phyloP scores from a whole-genome alignment of 2,797 vertebrate genomes.

The Garrulus glandarius region DNA sequence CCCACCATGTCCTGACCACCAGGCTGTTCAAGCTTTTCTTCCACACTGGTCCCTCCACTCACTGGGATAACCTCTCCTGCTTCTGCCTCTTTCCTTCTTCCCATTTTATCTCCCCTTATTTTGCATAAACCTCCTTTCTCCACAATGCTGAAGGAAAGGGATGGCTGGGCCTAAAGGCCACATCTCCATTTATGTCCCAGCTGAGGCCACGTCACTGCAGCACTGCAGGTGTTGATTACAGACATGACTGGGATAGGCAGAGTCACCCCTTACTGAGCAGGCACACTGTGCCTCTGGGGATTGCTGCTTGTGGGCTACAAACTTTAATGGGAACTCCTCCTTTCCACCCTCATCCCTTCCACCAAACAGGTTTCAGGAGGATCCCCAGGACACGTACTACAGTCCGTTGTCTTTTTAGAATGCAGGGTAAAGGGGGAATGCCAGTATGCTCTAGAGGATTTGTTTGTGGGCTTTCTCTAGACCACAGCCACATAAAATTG shows the following conservation, averaged over 20 bases:
- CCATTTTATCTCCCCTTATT: not conserved
- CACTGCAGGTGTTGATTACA: not conserved
- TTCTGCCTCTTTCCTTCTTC: not conserved
- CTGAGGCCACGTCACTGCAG: not conserved
- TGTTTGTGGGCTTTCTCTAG: not conserved
- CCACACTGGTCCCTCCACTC: not conserved
- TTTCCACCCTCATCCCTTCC: not conserved
- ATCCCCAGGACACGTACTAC: not conserved
- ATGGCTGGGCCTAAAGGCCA: not conserved
- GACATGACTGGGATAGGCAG: not conserved
- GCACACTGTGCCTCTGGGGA: not conserved
- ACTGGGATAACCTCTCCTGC: not conserved
- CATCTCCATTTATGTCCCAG: not conserved
- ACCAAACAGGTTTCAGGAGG: not conserved
- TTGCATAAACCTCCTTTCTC: not conserved
- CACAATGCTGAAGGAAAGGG: not conserved
- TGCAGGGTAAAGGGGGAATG: not conserved
- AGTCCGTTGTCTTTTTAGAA: not conserved
- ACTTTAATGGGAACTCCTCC: no score
- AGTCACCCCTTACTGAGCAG: not conserved
- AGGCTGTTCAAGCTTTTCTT: not conserved
- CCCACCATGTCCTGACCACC: not conserved
- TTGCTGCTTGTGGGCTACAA: not conserved
- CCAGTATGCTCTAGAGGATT: not conserved
- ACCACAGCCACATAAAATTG: not conserved